Evolutionary conservation across 2,888 invertebrate genomes (phyloP), one percentile per base, ranked within the genome.

Genomic region (Tenthredo mesomela): DNA sequence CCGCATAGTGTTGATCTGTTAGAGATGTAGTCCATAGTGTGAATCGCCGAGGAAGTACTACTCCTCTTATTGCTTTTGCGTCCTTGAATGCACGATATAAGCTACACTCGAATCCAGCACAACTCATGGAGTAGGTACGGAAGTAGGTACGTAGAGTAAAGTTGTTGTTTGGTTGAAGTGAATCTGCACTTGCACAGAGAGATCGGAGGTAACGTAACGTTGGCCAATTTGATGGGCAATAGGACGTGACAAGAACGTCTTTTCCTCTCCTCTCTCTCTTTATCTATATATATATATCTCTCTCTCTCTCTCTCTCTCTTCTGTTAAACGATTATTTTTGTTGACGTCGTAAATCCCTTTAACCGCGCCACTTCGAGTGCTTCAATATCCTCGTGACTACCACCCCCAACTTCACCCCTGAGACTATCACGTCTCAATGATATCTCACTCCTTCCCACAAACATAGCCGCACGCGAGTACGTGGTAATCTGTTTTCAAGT

Each of bases 331-430:
- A 89, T 89, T 89, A 89, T 89, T 89, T 89, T 89, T 89, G 89
- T 89, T 89, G 89, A 89, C 89, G 90, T 90, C 89, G 88, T 89
- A 89, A 89, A 89, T 89, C 88, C 89, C 89, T 89, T 89, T 88
- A 89, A 89, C 90, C 86, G 88, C 87, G 87, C 87, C 89, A 89
- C 89, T 90, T 88, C 67, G 86, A 87, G 84, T 87, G 86, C 87
- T 86, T 86, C 85, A 85, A 87, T 87, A 84, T 89, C 86, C 87
- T 89, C 86, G 88, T 65, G 71, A 73, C 80, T 84, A 58, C 67
- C 43, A 40, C 67, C 84, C 75, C 84, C 84, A 75, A 84, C 87
- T 85, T 88, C 86, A 86, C 86, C 86, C 87, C 75, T 77, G 87
- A 89, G 87, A 90, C 87, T 88, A 88, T 89, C 88, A 86, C 84